phyloP scores from a whole-genome alignment of 2,888 invertebrate species.

The Limnephilus marmoratus region DNA sequence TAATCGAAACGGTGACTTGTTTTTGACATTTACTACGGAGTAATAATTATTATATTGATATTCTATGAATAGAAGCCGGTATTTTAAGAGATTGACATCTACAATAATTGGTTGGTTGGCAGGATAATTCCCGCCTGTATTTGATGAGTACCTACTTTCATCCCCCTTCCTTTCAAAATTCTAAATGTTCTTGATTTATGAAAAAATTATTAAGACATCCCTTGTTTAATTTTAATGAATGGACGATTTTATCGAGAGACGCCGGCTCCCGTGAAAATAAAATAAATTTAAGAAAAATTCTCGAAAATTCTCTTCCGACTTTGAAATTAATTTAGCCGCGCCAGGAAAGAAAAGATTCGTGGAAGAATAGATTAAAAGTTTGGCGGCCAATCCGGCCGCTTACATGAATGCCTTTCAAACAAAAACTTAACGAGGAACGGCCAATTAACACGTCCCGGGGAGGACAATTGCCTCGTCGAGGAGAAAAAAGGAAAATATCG shows the following conservation, averaged over 20 bases:
- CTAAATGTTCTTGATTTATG: background rate
- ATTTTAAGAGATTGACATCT: background rate
- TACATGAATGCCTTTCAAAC: background rate
- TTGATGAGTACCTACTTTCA: background rate
- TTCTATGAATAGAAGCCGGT: background rate
- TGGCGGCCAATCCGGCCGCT: background rate
- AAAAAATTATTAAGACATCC: background rate
- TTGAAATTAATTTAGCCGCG: background rate
- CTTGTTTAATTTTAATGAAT: background rate
- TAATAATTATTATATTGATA: background rate
- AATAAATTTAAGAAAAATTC: constrained; percentile 18
- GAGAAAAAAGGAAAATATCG: background rate
- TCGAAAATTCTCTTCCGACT: background rate
- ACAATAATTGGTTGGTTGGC: background rate
- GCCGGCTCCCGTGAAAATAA: background rate
- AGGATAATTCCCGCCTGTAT: background rate
- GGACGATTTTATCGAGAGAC: background rate
- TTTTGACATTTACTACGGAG: background rate
- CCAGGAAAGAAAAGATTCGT: background rate
- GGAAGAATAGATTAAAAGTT: background rate
- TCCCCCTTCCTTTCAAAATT: background rate
- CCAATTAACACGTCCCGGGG: background rate
- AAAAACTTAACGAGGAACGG: background rate
- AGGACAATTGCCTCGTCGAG: background rate
- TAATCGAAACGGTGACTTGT: background rate